Evolutionary conservation across 2,113 vertebrate species (phyloP).

Genomic region (Archocentrus centrarchus): DNA sequence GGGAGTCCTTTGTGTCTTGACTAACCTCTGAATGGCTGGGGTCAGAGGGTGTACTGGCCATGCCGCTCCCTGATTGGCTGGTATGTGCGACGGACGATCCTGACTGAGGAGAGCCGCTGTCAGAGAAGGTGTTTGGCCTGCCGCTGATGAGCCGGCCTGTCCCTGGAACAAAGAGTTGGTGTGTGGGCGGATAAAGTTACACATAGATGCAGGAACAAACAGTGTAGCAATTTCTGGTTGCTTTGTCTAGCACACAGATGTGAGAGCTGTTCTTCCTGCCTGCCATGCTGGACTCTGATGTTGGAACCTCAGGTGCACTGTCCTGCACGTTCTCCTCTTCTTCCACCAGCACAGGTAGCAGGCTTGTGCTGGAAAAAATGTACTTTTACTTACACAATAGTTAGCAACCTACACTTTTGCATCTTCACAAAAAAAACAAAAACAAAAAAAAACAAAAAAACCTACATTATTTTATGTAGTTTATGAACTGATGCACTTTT

Average conservation of each 20-base stretch:
- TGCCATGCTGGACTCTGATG: slow-evolving; percentile 37
- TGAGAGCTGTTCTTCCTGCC: slow-evolving; percentile 53
- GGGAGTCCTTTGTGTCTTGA: slow-evolving; percentile 45
- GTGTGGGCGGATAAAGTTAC: slow-evolving; percentile 42
- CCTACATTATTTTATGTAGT: background rate
- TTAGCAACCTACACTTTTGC: background rate
- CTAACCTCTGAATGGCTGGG: slow-evolving; percentile 26
- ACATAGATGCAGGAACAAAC: slow-evolving; percentile 25
- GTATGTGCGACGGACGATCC: background rate
- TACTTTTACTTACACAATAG: background rate
- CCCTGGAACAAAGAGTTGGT: slow-evolving; percentile 29
- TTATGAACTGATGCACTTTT: background rate
- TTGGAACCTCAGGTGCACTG: slow-evolving; percentile 17
- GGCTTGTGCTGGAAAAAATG: slow-evolving; percentile 54
- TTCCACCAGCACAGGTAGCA: slow-evolving; percentile 77
- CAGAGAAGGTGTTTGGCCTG: background rate
- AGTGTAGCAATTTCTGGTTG: background rate
- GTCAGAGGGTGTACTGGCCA: slow-evolving; percentile 41
- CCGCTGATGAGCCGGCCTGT: slow-evolving; percentile 18
- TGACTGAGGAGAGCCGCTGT: slow-evolving; percentile 21
- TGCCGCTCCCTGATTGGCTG: slow-evolving; percentile 39
- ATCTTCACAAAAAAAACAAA: background rate
- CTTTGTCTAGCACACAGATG: background rate
- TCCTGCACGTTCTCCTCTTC: slow-evolving; percentile 75
- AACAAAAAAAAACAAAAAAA: too few species aligned